Base-by-base conservation (phyloP, 2,888 invertebrate genomes). In the Cistogaster globosa region DNA sequence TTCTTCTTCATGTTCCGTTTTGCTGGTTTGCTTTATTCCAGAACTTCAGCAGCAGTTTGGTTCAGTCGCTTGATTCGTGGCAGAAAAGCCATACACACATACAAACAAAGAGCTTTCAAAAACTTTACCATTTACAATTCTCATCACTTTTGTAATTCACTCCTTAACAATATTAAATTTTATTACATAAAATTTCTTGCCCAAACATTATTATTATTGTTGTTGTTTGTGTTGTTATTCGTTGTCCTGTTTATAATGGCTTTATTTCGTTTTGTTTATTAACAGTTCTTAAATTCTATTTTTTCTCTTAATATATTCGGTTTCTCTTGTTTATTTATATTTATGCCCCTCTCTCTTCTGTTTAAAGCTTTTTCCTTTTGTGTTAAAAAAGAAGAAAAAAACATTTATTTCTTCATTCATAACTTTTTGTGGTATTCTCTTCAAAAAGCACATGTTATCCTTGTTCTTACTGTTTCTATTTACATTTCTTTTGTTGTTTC, bases 381-480 rank as follows among this genome's bases (percentile, higher is more conserved):
- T 22, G 22, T 20, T 32, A 9, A 48, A 42, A 32, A 32, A 32
- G 6, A 32, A 2, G 4, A 69, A 62, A 69, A 62, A 62, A 45
- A 51, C 32, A 32, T 60, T 71, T 26, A 68, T 81, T 81, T 42
- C 68, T 84, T 84, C 67, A 71, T 55, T 26, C 22, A 67, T 63
- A 32, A 72, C 48, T 55, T n/a, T 2, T 45, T 20, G 1, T 71
- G 38, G 6, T 7, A 0, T 48, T n/a, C 63, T 48, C 72, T 58
- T 18, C 57, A 14, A 55, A 77, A 77, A 77, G 84, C 84, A 84
- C 84, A 84, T 84, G 84, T 74, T 84, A 74, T 84, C 62, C 84
- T 77, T 55, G 42, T 68, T 84, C 53, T 77, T 74, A 68, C 76
- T 74, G 20, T 84, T 84, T 72, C 51, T 51, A n/a, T n/a, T 74